Base-by-base conservation (phyloP, 2,113 vertebrate genomes). In the Zapornia atra region DNA sequence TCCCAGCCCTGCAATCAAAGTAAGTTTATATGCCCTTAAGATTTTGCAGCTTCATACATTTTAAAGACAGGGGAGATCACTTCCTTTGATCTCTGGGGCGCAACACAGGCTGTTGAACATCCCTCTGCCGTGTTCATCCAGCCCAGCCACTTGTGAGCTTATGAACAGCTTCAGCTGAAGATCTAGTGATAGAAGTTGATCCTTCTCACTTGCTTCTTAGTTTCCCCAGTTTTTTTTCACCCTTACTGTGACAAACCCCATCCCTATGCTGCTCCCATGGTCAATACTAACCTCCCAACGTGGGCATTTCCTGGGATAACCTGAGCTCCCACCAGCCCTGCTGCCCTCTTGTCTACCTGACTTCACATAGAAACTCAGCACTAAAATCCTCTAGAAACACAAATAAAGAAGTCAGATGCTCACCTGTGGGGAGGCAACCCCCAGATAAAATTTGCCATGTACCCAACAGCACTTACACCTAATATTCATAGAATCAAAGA, bases 1-100 rank as follows among this genome's bases (percentile, higher is more conserved):
- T 97, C 87, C 61, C 91, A 84, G 57, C 92, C 85, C 88, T 90
- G 66, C 96, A 79, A 93, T 96, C 88, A 93, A 93, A 96, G 72
- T 86, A 82, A 87, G 83, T 89, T 89, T 89, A 36, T 87, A 84
- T 84, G 86, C 83, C 91, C 88, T 89, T 72, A 88, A 96, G 88
- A 94, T 92, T 92, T 94, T 65, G 33, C 31, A 92, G 65, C 86
- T 96, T 95, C 86, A 80, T 72, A 46, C 77, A 80, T 92, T 96
- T 91, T 84, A 89, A 94, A 94, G 77, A 70, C 78, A 76, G 69
- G 71, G 64, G 71, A 92, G 83, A 94, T 89, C 76, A 69, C 50
- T 96, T 69, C 12, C 21, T 88, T 94, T 94, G 83, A 91, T 94
- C 94, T 96, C 77, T 10, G 2, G 2, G 25, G 0, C 21, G 2